Evolutionary conservation across 2,888 invertebrate genomes (phyloP).

Genomic region (Dryobota labecula): DNA sequence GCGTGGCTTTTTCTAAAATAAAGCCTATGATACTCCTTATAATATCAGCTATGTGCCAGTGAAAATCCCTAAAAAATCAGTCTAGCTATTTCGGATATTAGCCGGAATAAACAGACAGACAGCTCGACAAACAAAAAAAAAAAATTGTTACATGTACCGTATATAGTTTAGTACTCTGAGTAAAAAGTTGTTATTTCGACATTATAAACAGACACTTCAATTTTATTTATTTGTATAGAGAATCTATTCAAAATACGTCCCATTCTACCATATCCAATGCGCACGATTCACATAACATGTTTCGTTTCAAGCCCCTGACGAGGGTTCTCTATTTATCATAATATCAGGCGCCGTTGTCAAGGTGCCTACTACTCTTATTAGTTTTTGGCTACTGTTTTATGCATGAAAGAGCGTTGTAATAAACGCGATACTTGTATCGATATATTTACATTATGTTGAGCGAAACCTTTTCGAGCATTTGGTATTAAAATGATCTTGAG

Average conservation of each 20-base stretch:
- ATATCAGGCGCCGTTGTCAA: constrained; percentile 82
- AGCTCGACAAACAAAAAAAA: too few species aligned
- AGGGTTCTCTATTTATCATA: constrained; percentile 89
- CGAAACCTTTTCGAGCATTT: constrained; percentile 46
- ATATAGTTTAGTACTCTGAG: too few species aligned
- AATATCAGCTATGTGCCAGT: too few species aligned
- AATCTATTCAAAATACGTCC: neutral
- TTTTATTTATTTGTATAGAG: too few species aligned
- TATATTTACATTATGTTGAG: constrained; percentile 62
- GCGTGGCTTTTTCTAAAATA: too few species aligned
- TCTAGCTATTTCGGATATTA: too few species aligned
- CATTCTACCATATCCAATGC: constrained; percentile 51
- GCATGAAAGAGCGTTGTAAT: constrained; percentile 80
- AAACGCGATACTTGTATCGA: constrained; percentile 71
- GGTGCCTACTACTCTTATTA: constrained; percentile 82
- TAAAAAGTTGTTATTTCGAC: too few species aligned
- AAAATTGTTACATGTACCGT: too few species aligned
- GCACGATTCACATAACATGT: constrained; percentile 37
- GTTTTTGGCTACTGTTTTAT: constrained; percentile 85
- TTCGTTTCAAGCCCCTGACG: constrained; percentile 72
- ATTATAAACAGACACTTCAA: too few species aligned
- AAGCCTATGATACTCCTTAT: too few species aligned
- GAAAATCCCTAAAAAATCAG: too few species aligned
- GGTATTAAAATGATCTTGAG: constrained; percentile 52
- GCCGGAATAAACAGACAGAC: too few species aligned